Evolutionary conservation across 2,113 vertebrate species (phyloP).

Genomic region (Oenanthe melanoleuca): DNA sequence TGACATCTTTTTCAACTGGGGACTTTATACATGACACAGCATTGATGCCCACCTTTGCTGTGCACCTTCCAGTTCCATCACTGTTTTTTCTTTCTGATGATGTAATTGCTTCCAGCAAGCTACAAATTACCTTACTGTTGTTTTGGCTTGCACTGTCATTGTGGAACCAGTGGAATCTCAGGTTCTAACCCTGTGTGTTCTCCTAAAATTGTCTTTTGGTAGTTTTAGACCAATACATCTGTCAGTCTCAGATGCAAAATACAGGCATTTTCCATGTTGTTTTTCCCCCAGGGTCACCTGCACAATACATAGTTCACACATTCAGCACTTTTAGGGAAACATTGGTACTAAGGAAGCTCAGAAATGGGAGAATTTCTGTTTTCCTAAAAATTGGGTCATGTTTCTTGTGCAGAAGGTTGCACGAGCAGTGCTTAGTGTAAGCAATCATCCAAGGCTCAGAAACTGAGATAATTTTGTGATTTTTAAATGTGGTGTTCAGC

Average conservation of each 20-base stretch:
- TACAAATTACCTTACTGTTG: background rate
- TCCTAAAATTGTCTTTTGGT: background rate
- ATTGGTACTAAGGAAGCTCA: background rate
- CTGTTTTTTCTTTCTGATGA: background rate
- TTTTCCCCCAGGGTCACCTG: background rate
- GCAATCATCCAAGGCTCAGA: background rate
- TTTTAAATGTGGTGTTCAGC: background rate
- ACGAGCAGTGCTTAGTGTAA: background rate
- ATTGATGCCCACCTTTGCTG: background rate
- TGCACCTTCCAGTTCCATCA: background rate
- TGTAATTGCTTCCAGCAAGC: background rate
- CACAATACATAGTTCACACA: background rate
- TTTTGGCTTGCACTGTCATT: background rate
- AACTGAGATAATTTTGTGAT: background rate
- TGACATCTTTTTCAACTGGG: background rate
- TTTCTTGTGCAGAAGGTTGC: background rate
- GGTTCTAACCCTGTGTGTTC: background rate
- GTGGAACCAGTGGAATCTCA: background rate
- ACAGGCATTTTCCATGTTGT: accelerated
- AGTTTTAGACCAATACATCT: background rate
- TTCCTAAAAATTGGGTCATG: background rate
- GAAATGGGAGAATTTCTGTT: background rate
- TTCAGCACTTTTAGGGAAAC: background rate
- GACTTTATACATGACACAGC: background rate
- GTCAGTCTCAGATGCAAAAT: background rate